Base-by-base conservation (phyloP, 2,797 vertebrate genomes). In the Smutsia gigantea region DNA sequence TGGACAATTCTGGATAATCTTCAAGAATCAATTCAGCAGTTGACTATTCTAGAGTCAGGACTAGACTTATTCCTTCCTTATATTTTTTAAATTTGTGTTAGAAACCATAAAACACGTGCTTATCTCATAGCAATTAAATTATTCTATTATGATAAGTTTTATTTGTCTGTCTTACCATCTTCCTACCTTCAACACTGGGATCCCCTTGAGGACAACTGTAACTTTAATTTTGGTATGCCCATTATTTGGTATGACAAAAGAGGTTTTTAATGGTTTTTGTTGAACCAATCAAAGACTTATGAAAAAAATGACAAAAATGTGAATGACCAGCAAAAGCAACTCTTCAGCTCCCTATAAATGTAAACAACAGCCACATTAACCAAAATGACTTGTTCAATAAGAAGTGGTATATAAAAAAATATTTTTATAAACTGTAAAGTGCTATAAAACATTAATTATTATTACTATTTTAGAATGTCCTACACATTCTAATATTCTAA, bases 201-300 rank as follows among this genome's bases (percentile, higher is more conserved):
- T 84, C 6, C 34, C 29, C 13, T 90, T 78, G 71, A 93, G 31
- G 39, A 5, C 42, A 93, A 42, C 42, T 46, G 42, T 46, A 46
- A 66, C 25, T 61, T 90, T 64, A 88, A 79, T 90, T 59, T 85
- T 25, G n/a, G 39, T 75, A n/a, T 90, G 18, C 42, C 27, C 12
- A 90, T 71, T 25, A 57, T 95, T 94, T 93, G 93, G 14, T 51
- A 82, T 23, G 53, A 91, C 37, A 82, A 64, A 95, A 55, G 53
- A 66, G 21, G 4, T 66, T 90, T 69, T 84, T 39, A 69, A 19
- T 68, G 79, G 75, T 93, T 90, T 87, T 66, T 94, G 12, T 83
- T 69, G 23, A 82, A 79, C 53, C 49, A 42, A 42, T 87, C 53
- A 84, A 8, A 91, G 57, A 84, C 78, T 90, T 42, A 71, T 27